Conservation (phyloP, 2,888 invertebrate genomes). For the Drosophila ezoana region DNA sequence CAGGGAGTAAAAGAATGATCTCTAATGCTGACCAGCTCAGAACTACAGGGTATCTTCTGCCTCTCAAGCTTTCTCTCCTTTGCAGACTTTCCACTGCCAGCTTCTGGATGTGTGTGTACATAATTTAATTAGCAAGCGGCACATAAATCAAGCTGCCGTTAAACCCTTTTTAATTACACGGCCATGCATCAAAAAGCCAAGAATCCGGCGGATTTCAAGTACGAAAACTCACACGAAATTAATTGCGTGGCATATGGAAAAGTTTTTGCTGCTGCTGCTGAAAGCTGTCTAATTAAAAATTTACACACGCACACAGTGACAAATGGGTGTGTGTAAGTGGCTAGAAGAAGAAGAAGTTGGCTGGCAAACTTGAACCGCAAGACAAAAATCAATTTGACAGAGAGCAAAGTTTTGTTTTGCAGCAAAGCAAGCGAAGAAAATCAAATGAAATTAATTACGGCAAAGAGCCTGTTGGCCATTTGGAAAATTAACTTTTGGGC, state of each 20-base stretch:
- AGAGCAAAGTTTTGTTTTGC: conserved; percentile 70
- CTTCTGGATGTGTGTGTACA: conserved; percentile 12
- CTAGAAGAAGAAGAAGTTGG: conserved; percentile 27
- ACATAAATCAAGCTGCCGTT: conserved; percentile 70
- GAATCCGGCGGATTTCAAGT: conserved; percentile 3
- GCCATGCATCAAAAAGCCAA: conserved; percentile 60
- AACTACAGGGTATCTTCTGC: background rate
- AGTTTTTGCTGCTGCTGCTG: conserved; percentile 60
- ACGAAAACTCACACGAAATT: conserved; percentile 62
- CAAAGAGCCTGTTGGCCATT: conserved; percentile 57
- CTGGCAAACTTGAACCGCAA: conserved; percentile 50
- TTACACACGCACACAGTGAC: conserved; percentile 57
- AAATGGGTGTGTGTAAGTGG: conserved; percentile 33
- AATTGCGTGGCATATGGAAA: conserved; percentile 74
- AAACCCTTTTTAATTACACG: conserved; percentile 79
- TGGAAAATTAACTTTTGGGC: conserved; percentile 73
- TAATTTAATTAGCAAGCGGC: conserved; percentile 71
- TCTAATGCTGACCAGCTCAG: background rate
- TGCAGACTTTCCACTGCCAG: background rate
- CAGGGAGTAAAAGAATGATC: too few relatives aligned
- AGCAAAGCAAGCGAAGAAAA: conserved; percentile 42
- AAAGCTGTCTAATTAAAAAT: conserved; percentile 79
- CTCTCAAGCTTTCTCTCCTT: background rate
- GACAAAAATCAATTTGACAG: conserved; percentile 74
- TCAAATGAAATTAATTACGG: conserved; percentile 78